Conservation (phyloP, 2,797 vertebrate genomes). For the Eidolon dupreanum region DNA sequence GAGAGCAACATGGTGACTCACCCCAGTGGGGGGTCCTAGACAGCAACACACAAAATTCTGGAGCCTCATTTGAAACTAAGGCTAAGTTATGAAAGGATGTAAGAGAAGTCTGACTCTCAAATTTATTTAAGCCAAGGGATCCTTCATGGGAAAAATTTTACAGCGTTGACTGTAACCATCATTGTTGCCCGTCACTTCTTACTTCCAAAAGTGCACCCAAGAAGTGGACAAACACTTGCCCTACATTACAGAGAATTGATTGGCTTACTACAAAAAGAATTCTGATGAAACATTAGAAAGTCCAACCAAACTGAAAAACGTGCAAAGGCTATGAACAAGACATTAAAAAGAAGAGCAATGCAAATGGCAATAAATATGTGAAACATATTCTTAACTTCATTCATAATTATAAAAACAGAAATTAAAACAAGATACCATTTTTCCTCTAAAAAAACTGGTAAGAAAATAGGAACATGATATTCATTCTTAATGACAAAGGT, state of each 20-base stretch:
- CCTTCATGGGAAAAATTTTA: background rate
- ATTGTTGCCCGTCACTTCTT: background rate
- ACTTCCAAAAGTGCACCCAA: background rate
- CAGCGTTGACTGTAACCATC: fast-evolving
- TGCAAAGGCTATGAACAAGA: background rate
- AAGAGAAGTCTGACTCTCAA: background rate
- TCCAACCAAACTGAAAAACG: background rate
- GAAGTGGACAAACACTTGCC: background rate
- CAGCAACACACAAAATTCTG: too few species aligned
- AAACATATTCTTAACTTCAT: background rate
- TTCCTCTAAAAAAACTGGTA: background rate
- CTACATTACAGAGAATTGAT: background rate
- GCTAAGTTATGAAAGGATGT: background rate
- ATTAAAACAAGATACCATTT: background rate
- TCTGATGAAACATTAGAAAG: background rate
- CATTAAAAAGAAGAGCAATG: background rate
- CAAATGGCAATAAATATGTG: background rate
- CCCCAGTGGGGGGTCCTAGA: background rate
- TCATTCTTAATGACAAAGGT: background rate
- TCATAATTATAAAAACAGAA: background rate
- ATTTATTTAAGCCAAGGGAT: background rate
- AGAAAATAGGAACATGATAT: background rate
- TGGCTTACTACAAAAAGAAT: background rate
- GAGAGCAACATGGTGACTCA: fast-evolving
- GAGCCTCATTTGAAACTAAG: background rate